Conservation (phyloP, 1,140 invertebrate genomes). For the Eupristina koningsbergeri region DNA sequence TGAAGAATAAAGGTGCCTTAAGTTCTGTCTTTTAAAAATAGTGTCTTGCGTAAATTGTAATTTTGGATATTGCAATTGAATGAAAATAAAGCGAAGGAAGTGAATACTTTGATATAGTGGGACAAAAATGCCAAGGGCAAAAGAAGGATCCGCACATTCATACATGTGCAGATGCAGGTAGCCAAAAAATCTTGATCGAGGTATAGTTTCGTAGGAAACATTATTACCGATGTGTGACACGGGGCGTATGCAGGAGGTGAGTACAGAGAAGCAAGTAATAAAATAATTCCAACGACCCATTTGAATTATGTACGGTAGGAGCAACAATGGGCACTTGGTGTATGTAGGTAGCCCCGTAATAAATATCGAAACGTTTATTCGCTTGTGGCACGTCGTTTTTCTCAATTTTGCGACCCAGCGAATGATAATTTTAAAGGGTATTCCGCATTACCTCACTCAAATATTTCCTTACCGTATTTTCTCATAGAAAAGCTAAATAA, state of each 20-base stretch:
- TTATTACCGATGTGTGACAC: constrained; percentile 8
- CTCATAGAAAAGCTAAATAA: no score
- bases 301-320: constrained; percentile 72
- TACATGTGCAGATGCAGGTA: background rate
- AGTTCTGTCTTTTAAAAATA: no score
- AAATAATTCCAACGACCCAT: constrained; percentile 71
- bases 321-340: constrained; percentile 62
- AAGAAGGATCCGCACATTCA: no score
- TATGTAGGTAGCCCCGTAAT: constrained; percentile 66
- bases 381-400: background rate
- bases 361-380: constrained; percentile 62
- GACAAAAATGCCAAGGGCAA: no score
- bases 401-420: background rate
- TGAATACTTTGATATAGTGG: no score
- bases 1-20: no score
- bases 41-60: no score
- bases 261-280: constrained; percentile 68
- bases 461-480: no score
- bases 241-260: no score
- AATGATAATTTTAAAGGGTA: background rate
- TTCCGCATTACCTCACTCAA: no score
- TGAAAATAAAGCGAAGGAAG: no score
- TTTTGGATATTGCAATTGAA: no score
- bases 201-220: background rate
- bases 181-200: background rate